Evolutionary conservation across 1,140 invertebrate genomes (phyloP).

Genomic region (Pectinophora gossypiella): DNA sequence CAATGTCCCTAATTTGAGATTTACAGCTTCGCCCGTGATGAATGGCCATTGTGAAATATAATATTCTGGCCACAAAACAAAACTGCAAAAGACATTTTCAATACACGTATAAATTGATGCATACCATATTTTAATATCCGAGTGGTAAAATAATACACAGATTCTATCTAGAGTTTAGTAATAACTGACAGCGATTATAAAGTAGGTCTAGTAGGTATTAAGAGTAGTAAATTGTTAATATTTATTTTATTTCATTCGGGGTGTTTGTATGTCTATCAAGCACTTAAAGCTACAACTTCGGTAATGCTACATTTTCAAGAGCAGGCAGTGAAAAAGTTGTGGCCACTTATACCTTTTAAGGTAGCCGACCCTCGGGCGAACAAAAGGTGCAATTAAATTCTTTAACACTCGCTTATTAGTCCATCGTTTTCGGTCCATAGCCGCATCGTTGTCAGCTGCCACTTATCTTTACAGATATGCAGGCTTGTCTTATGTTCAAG

Average conservation of each 20-base stretch:
- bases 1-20: constrained; percentile 63
- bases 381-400: constrained; percentile 4
- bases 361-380: constrained; percentile 1
- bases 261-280: no score
- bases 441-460: not conserved
- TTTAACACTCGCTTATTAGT: constrained; percentile 4
- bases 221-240: no score
- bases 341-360: not conserved
- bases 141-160: no score
- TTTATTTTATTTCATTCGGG: no score
- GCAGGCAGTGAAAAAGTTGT: no score
- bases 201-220: no score
- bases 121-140: no score
- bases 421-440: not conserved
- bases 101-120: not conserved
- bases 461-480: not conserved
- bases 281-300: no score
- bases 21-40: constrained; percentile 45
- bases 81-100: constrained; percentile 5
- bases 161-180: no score
- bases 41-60: constrained; percentile 57
- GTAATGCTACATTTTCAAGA: no score
- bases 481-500: no score
- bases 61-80: constrained; percentile 36
- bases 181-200: no score